Evolutionary conservation across 1,140 invertebrate species (phyloP), one percentile per base, ranked within the genome.

Genomic region (Brachionus rubens): DNA sequence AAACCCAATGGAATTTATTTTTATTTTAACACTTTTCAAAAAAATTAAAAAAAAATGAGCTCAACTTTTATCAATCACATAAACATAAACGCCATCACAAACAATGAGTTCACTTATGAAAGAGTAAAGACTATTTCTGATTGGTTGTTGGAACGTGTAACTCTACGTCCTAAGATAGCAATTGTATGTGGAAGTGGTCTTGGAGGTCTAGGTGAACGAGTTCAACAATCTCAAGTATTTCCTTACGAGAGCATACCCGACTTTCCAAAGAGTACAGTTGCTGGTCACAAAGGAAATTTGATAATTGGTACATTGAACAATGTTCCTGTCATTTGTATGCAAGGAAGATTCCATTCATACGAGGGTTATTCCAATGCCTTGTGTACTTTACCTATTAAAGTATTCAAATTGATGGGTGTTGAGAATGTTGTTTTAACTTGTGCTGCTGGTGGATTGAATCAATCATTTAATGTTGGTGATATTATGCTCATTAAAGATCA

Each of bases 401-500:
- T 97, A 14, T 94, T 98, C 92, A 94, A 95, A 83, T 85, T 96
- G 19, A 85, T 96, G 43, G 95, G 94, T 1, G 90, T 95, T 0
- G 89, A 90, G 59, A 90, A 91, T 75, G 81, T 98, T 52, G 90
- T 98, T 76, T 90, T 92, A 1, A 96, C 94, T 0, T 98, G 98
- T 84, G 95, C 95, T 0, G 94, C 94, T 2, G 96, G 96, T 9
- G 94, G 93, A 56, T 84, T 98, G 9, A 96, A 97, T 83, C 87
- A 89, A 0, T 87, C 87, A 4, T 97, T 88, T 83, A 90, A 90
- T 79, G 90, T 93, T 24, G 95, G 95, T 4, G 95, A 98, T 83
- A 89, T 98, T 21, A 96, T 98, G 93, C 86, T 98, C 16, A 91
- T 98, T 72, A 93, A 92, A 80, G 95, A 98, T 85, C 96, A 98